Evolutionary conservation across 2,888 invertebrate species (phyloP).

Genomic region (Opisthograptis luteolata): DNA sequence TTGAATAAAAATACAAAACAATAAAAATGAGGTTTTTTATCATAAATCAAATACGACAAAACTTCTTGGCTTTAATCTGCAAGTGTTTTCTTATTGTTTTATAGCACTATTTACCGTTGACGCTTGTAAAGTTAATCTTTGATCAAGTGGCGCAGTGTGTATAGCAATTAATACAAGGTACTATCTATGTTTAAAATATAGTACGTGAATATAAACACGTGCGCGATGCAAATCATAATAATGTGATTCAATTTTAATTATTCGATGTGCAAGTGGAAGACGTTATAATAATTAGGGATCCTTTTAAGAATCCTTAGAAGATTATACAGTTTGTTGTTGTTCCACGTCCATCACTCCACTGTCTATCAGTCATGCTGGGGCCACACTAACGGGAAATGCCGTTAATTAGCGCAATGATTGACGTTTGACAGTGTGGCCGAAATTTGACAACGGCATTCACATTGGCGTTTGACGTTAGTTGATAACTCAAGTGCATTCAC

Average conservation of each 20-base stretch:
- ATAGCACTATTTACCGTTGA: neutral
- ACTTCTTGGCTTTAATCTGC: neutral
- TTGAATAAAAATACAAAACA: too few species aligned
- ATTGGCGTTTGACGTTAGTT: too few species aligned
- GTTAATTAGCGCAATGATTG: too few species aligned
- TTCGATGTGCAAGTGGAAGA: neutral
- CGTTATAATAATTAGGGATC: too few species aligned
- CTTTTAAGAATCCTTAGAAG: too few species aligned
- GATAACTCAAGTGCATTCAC: too few species aligned
- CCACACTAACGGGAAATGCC: too few species aligned
- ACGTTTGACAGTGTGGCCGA: too few species aligned
- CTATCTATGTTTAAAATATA: neutral
- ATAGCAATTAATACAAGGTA: constrained; percentile 6
- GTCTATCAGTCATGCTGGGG: too few species aligned
- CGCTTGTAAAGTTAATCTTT: constrained; percentile 13
- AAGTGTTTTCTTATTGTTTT: constrained; percentile 9
- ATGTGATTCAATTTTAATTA: neutral
- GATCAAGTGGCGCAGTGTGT: constrained; percentile 5
- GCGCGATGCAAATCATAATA: constrained; percentile 1
- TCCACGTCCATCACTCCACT: too few species aligned
- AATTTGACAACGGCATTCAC: too few species aligned
- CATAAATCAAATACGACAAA: constrained; percentile 16
- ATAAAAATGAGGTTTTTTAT: constrained; percentile 6
- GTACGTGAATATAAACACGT: neutral
- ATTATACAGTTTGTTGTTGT: too few species aligned